Evolutionary conservation across 2,113 vertebrate species (phyloP), one percentile per base, ranked within the genome.

Genomic region (Chascanopsetta lugubris): DNA sequence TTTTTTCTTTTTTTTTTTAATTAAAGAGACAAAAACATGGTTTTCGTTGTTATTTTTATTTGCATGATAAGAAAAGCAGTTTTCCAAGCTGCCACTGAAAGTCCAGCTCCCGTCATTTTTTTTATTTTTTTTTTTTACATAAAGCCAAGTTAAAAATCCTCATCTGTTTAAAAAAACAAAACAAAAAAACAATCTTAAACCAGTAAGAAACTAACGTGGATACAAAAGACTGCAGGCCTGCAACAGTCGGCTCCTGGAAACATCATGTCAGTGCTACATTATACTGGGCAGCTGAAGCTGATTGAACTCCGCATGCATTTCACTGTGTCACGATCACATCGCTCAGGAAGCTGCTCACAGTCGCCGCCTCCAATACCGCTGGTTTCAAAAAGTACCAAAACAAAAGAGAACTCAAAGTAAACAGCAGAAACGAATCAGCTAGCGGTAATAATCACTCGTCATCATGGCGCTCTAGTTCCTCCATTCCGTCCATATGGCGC

Each of bases 101-200:
- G 88, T 86, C 90, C 90, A 90, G 90, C 91, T 90, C 90, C 86
- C 88, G 75, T 87, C 22, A 68, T 84, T 82, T n/a, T n/a, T n/a
- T n/a, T n/a, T n/a, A n/a, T n/a, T n/a, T n/a, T n/a, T n/a, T n/a
- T n/a, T n/a, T n/a, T n/a, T 57, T 57, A 57, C 55, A 80, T 61
- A 63, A 84, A 80, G 43, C 59, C 27, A 58, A 17, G 58, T 58
- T 69, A 82, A 55, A 76, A 66, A 43, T 76, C n/a, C n/a, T n/a
- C 22, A 40, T 73, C 77, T 75, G 43, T 73, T n/a, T n/a, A 74
- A 70, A 68, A 27, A 45, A 38, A 8, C 4, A 34, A 24, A 40
- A 57, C 8, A 12, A 17, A 1, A 36, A 0, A 8, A 8, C 36
- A 50, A 4, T 85, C 70, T 89, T 84, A 84, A 75, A 84, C 84